Conservation (phyloP, 1,140 invertebrate genomes). For the Bathynomus jamesi region DNA sequence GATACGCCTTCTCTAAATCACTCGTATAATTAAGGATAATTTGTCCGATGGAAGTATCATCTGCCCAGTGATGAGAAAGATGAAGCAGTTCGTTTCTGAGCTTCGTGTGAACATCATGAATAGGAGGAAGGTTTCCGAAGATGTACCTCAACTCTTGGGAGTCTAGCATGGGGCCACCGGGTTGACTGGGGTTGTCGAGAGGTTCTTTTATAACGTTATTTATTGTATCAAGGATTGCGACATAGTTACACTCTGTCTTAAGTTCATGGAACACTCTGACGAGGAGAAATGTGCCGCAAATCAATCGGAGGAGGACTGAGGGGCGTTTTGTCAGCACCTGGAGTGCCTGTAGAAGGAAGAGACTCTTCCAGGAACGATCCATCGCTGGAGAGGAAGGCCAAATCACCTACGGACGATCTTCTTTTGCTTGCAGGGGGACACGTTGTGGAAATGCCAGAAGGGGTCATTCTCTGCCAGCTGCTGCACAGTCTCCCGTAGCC, state of each 20-base stretch:
- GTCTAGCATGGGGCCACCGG: constrained; percentile 67
- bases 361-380: constrained; percentile 80
- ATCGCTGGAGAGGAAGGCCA: constrained; percentile 68
- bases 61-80: constrained; percentile 64
- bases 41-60: constrained; percentile 75
- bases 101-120: constrained; percentile 81
- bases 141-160: constrained; percentile 90
- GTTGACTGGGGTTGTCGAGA: constrained; percentile 73
- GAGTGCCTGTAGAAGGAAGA: constrained; percentile 41
- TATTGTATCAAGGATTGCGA: constrained; percentile 86
- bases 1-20: constrained; percentile 60
- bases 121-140: constrained; percentile 90
- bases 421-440: constrained; percentile 43
- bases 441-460: constrained; percentile 5
- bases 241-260: constrained; percentile 95
- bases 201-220: constrained; percentile 87
- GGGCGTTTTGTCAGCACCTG: constrained; percentile 18
- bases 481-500: constrained; percentile 45
- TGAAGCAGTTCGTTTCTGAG: constrained; percentile 70
- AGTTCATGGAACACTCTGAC: constrained; percentile 87
- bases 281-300: constrained; percentile 55
- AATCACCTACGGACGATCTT: constrained; percentile 71
- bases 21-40: constrained; percentile 73
- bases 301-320: constrained; percentile 38
- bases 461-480: constrained; percentile 44